Evolutionary conservation across 2,113 vertebrate species (phyloP).

Genomic region (Neotoma lepida): DNA sequence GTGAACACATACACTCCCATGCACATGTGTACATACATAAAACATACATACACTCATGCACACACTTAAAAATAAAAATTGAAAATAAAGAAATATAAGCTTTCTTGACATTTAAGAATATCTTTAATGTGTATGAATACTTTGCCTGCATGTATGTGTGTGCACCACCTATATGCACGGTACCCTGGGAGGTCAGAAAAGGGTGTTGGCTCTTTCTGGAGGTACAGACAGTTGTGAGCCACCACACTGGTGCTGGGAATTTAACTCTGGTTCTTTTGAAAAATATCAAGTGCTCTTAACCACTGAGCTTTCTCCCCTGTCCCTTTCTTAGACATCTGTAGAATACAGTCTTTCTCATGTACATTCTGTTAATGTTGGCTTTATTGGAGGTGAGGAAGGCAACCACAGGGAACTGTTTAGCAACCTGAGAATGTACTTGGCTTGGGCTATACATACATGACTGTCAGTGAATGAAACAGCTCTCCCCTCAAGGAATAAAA

Average conservation of each 20-base stretch:
- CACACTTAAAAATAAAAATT: background rate
- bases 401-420: background rate
- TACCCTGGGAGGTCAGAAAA: background rate
- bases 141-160: background rate
- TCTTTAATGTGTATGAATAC: background rate
- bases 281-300: background rate
- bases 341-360: background rate
- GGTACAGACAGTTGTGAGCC: background rate
- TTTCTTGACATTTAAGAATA: background rate
- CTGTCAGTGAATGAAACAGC: background rate
- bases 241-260: background rate
- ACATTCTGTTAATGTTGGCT: too few species aligned
- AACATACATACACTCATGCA: background rate
- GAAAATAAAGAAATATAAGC: background rate
- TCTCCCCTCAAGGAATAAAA: background rate
- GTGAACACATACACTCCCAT: background rate
- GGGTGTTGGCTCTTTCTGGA: background rate
- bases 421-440: too few species aligned
- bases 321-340: background rate
- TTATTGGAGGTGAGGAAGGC: background rate
- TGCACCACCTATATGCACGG: too few species aligned
- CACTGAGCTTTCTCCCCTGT: background rate
- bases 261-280: background rate
- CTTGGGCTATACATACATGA: background rate
- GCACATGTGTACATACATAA: background rate